Conservation (phyloP, 2,113 vertebrate species). For the Neofelis nebulosa region DNA sequence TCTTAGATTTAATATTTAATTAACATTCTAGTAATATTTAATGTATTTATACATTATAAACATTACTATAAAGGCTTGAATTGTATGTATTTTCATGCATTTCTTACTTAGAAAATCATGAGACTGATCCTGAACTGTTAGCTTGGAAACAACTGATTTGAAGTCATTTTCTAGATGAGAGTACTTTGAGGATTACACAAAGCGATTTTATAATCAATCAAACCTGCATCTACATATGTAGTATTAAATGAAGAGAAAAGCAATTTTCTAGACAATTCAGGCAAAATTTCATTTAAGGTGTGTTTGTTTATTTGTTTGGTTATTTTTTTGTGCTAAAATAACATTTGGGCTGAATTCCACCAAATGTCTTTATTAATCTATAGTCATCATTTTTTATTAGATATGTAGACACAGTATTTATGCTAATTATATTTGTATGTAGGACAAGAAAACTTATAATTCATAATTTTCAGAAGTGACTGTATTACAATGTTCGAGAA, state of each 20-base stretch:
- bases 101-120: constrained; percentile 54
- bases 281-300: not conserved
- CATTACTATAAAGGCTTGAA: not conserved
- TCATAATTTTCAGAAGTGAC: constrained; percentile 32
- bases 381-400: not conserved
- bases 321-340: constrained; percentile 37
- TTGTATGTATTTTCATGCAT: constrained; percentile 40
- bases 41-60: constrained; percentile 40
- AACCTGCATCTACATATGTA: not conserved
- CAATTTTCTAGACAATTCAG: constrained; percentile 47
- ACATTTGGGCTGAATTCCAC: not conserved
- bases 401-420: not conserved
- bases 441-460: constrained; percentile 18
- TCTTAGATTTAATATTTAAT: constrained; percentile 52
- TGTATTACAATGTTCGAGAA: not conserved
- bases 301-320: not conserved
- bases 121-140: constrained; percentile 9
- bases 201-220: constrained; percentile 29
- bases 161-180: constrained; percentile 42
- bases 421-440: constrained; percentile 9
- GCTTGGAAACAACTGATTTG: not conserved
- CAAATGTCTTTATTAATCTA: not conserved
- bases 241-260: constrained; percentile 43
- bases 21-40: constrained; percentile 46
- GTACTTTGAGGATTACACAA: not conserved